Evolutionary conservation across 2,888 invertebrate species (phyloP).

Genomic region (Calameuta filiformis): DNA sequence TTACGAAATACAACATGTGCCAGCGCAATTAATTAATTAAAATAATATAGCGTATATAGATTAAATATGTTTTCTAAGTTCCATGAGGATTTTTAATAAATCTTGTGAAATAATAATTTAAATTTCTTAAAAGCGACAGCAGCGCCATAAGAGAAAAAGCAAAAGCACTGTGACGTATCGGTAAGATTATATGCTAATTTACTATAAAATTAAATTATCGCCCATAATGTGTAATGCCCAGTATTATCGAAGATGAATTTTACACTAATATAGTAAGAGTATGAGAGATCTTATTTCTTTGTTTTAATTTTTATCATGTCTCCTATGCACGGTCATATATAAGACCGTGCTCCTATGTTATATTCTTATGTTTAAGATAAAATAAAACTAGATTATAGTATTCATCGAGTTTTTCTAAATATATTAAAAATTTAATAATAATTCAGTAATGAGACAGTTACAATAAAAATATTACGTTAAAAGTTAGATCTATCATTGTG

Average conservation of each 20-base stretch:
- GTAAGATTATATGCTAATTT: background rate
- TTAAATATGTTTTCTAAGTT: background rate
- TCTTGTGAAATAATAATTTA: background rate
- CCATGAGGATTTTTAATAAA: background rate
- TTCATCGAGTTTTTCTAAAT: background rate
- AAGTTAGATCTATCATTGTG: background rate
- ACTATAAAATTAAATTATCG: background rate
- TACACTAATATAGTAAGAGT: background rate
- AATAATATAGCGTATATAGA: background rate
- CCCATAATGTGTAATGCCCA: background rate
- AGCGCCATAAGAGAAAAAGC: background rate
- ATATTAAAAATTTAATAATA: background rate
- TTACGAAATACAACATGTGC: background rate
- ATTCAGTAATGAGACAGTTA: background rate
- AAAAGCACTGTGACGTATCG: background rate
- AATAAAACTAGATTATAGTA: background rate
- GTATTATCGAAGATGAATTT: background rate
- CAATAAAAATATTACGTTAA: background rate
- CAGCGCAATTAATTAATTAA: background rate
- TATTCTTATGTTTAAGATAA: background rate
- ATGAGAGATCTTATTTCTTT: background rate
- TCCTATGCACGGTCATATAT: no score
- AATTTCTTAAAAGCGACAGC: background rate
- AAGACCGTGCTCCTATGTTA: background rate
- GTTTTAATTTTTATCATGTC: background rate